A percentile compares a stretch with the other conserved stretches of the same genome.
phyloP scores from a whole-genome alignment of 2,888 invertebrate species.

The Epinotia ramella region DNA sequence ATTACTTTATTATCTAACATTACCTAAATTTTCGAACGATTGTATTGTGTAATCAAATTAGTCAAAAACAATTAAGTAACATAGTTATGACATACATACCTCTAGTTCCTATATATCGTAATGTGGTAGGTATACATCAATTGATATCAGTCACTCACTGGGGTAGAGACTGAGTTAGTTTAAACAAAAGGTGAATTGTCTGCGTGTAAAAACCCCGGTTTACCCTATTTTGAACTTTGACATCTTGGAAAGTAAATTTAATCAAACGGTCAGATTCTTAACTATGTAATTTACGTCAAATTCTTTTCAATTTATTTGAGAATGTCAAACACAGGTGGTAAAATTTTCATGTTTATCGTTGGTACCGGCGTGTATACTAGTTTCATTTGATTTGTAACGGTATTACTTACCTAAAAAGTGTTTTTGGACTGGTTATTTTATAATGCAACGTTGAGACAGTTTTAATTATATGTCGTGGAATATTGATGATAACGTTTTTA shows the following conservation, averaged over 20 bases:
- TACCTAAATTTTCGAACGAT: too few relatives aligned
- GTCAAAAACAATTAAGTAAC: too few relatives aligned
- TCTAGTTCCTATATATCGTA: not conserved
- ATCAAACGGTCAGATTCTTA: conserved; percentile 59
- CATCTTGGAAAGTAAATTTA: conserved; percentile 58
- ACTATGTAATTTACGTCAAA: conserved; percentile 54
- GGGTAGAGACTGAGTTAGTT: conserved; percentile 9
- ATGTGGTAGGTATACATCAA: not conserved
- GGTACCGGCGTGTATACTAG: conserved; percentile 16
- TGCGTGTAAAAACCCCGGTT: conserved; percentile 30
- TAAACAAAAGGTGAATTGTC: conserved; percentile 23
- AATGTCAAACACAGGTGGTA: conserved; percentile 69
- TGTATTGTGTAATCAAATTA: too few relatives aligned
- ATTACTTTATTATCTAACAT: too few relatives aligned
- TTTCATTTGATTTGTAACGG: conserved; percentile 55
- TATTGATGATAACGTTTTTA: too few relatives aligned
- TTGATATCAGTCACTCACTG: not conserved
- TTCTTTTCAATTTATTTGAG: conserved; percentile 62
- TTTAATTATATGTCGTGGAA: too few relatives aligned
- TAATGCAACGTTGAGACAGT: too few relatives aligned
- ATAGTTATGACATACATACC: too few relatives aligned
- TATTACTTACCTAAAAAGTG: not conserved
- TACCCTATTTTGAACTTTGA: conserved; percentile 67
- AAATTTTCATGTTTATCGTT: conserved; percentile 45
- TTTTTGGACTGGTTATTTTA: not conserved